A percentile compares a stretch with the other conserved stretches of the same genome.
Conservation (phyloP, 1,140 invertebrate species). For the Megathymus violae region DNA sequence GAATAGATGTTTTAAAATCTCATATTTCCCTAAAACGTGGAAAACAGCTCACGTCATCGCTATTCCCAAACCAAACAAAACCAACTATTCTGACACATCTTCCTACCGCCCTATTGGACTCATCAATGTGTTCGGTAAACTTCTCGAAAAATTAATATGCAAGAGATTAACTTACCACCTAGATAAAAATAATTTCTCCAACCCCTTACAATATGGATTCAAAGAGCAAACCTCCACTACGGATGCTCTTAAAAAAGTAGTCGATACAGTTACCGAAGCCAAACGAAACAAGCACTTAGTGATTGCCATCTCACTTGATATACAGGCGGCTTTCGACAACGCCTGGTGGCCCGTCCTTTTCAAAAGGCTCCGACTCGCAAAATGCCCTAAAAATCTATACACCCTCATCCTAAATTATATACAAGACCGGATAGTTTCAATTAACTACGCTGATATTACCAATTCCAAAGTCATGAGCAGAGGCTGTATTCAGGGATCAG, state of each 20-base stretch:
- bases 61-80: no score
- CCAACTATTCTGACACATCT: no score
- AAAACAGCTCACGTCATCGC: no score
- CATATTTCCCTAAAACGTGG: neutral
- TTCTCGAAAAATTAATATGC: neutral
- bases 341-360: no score
- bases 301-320: no score
- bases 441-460: no score
- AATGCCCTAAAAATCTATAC: neutral
- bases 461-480: no score
- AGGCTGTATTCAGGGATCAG: no score
- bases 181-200: neutral
- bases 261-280: neutral
- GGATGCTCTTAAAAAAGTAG: neutral
- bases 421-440: neutral
- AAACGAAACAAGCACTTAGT: neutral
- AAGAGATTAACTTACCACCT: neutral
- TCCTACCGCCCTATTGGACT: no score
- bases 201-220: neutral
- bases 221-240: neutral
- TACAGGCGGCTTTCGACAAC: no score
- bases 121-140: neutral
- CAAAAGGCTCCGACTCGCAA: neutral
- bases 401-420: no score
- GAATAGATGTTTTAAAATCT: neutral